A percentile compares a stretch with the other conserved stretches of the same genome.
Conservation (phyloP, 2,113 vertebrate genomes). For the Gymnarchus niloticus region DNA sequence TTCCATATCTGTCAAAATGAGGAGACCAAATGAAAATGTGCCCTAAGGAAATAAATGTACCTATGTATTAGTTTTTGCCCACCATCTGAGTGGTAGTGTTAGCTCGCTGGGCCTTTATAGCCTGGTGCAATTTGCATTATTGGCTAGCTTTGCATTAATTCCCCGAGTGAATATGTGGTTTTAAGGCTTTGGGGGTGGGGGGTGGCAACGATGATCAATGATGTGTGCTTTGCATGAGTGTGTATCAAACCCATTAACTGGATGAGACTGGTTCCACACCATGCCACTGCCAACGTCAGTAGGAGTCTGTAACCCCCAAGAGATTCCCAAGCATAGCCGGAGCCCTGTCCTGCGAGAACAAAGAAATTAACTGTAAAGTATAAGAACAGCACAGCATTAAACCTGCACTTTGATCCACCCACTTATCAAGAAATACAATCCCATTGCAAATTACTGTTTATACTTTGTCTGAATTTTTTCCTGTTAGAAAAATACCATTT, state of each 20-base stretch:
- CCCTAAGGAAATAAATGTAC: background rate
- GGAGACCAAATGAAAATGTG: background rate
- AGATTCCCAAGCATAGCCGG: background rate
- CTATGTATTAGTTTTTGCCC: background rate
- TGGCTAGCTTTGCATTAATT: background rate
- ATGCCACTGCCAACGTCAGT: background rate
- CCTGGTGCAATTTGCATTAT: too few species aligned
- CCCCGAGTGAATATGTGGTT: background rate
- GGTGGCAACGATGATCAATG: background rate
- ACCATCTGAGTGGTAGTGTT: too few species aligned
- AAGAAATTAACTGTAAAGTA: background rate
- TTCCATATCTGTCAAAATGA: background rate
- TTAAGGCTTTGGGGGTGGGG: background rate
- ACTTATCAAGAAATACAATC: background rate
- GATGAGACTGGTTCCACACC: background rate
- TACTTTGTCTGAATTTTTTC: constrained; percentile 9
- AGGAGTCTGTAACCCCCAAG: background rate
- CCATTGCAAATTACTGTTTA: constrained; percentile 2
- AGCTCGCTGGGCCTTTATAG: too few species aligned
- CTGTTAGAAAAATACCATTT: constrained; percentile 16
- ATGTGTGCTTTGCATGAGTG: background rate
- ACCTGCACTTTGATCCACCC: background rate
- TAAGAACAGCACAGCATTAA: background rate
- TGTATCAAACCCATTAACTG: background rate
- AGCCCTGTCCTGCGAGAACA: too few species aligned